Evolutionary conservation across 1,140 invertebrate species (phyloP).

Genomic region (Pachypeltis micranthus): DNA sequence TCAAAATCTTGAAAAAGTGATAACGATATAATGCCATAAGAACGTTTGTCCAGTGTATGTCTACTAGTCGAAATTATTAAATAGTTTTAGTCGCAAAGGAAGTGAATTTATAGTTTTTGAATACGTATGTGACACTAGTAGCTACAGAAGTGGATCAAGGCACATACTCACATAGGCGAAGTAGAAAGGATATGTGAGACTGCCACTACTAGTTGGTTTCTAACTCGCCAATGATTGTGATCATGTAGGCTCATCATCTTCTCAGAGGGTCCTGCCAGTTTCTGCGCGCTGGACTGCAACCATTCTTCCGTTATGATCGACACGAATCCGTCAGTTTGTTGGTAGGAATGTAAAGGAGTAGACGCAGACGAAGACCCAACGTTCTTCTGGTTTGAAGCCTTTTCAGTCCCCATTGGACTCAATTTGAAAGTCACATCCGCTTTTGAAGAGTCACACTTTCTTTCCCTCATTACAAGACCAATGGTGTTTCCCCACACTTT

Average conservation of each 20-base stretch:
- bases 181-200: constrained; percentile 40
- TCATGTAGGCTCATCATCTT: constrained; percentile 37
- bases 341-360: too few species aligned
- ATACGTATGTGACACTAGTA: too few species aligned
- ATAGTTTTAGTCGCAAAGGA: too few species aligned
- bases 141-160: too few species aligned
- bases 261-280: constrained; percentile 39
- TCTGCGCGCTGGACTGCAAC: constrained; percentile 42
- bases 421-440: constrained; percentile 15
- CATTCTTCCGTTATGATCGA: constrained; percentile 34
- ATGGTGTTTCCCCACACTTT: constrained; percentile 39
- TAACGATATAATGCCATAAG: too few species aligned
- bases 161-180: too few species aligned
- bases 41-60: too few species aligned
- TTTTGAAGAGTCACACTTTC: constrained; percentile 22
- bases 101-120: too few species aligned
- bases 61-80: too few species aligned
- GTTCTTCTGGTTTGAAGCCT: neutral
- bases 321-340: neutral
- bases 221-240: constrained; percentile 44
- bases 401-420: constrained; percentile 18
- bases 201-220: constrained; percentile 40
- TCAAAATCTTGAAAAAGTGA: too few species aligned
- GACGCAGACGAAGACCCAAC: too few species aligned
- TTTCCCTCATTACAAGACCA: constrained; percentile 39